These are phyloP conservation scores for Marasmarcha lunaedactyla DNA, from an alignment of 2,888 invertebrate species.

Conservation along the genomic window DNA sequence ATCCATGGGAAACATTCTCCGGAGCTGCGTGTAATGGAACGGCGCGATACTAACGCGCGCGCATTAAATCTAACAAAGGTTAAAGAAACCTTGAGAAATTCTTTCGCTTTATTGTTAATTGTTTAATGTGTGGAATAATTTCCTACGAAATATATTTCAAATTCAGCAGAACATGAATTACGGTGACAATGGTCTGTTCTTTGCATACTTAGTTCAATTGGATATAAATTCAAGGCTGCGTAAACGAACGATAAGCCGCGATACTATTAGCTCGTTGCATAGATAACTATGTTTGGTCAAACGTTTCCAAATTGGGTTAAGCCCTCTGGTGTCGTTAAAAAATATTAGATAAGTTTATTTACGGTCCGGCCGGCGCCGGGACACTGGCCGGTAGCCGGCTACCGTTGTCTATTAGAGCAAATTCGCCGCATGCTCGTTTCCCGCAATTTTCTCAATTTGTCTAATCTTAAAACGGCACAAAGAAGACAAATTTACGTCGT, in stretches of 20 bases:
- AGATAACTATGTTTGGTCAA: slow-evolving; percentile 34
- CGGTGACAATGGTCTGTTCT: too few relatives aligned
- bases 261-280: slow-evolving; percentile 28
- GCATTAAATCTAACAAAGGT: slow-evolving; percentile 23
- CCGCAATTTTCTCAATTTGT: not conserved
- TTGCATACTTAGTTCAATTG: not conserved
- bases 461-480: not conserved
- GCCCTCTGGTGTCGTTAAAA: slow-evolving; percentile 25
- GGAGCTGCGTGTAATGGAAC: not conserved
- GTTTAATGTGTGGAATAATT: slow-evolving; percentile 12
- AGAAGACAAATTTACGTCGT: too few relatives aligned
- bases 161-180: not conserved
- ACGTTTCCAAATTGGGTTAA: slow-evolving; percentile 39
- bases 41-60: not conserved
- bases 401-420: too few relatives aligned
- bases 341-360: slow-evolving; percentile 18
- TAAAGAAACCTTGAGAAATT: slow-evolving; percentile 35
- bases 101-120: slow-evolving; percentile 19
- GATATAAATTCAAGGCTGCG: slow-evolving; percentile 32
- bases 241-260: slow-evolving; percentile 36
- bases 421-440: not conserved
- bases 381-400: too few relatives aligned
- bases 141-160: not conserved
- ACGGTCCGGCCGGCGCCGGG: slow-evolving; percentile 2
- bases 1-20: slow-evolving; percentile 22